These are phyloP conservation scores for Lochmaea capreae DNA, from an alignment of 2,888 invertebrate genomes.

Conservation along the genomic window DNA sequence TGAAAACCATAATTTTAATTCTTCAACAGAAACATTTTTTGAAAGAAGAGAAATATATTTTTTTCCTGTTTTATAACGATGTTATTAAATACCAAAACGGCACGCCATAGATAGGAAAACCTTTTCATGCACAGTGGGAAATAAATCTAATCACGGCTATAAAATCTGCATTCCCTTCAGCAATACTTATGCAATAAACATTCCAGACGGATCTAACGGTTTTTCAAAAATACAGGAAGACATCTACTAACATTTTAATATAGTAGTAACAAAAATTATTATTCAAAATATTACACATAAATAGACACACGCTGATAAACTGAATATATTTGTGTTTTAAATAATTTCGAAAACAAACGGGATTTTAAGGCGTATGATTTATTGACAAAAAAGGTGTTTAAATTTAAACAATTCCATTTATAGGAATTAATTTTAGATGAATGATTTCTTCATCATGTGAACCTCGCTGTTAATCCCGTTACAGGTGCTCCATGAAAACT, in stretches of 20 bases:
- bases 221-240: slow-evolving; percentile 6
- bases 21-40: too few species aligned
- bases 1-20: too few species aligned
- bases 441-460: slow-evolving; percentile 23
- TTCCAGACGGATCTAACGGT: slow-evolving; percentile 6
- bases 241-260: background rate
- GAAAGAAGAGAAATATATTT: too few species aligned
- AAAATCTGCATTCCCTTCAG: slow-evolving; percentile 11
- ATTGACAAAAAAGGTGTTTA: background rate
- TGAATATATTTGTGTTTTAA: background rate
- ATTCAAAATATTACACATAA: background rate
- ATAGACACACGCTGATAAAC: background rate
- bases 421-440: slow-evolving; percentile 7
- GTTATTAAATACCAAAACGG: too few species aligned
- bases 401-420: slow-evolving; percentile 20
- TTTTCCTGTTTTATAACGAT: too few species aligned
- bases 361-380: background rate
- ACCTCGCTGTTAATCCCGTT: slow-evolving; percentile 4
- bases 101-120: too few species aligned
- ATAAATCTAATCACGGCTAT: slow-evolving; percentile 1
- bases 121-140: slow-evolving; percentile 4
- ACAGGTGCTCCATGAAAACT: slow-evolving; percentile 20
- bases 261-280: background rate
- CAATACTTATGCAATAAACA: slow-evolving; percentile 1
- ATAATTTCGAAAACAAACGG: background rate